Percentiles rank a stretch among this genome's conserved stretches.
These are phyloP conservation scores for Lucinisca nassula DNA, from an alignment of 2,888 invertebrate species.

Conservation along the genomic window DNA sequence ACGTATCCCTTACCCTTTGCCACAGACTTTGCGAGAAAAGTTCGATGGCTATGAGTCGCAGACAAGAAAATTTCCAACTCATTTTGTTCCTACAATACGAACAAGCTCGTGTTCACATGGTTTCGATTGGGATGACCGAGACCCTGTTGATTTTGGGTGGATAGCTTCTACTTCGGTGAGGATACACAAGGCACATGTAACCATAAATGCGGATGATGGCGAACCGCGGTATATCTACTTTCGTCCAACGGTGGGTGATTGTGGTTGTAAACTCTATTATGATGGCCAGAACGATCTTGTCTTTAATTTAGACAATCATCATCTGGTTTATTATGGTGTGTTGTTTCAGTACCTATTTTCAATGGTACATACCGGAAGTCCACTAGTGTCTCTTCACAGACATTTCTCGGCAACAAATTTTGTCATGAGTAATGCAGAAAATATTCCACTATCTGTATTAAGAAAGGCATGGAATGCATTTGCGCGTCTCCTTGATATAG, in stretches of 20 bases:
- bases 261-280: neutral
- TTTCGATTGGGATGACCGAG: neutral
- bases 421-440: neutral
- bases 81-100: neutral
- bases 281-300: neutral
- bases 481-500: constrained; percentile 4
- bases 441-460: neutral
- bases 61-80: neutral
- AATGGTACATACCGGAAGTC: neutral
- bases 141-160: neutral
- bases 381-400: neutral
- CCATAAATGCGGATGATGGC: neutral
- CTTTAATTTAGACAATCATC: neutral
- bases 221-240: neutral
- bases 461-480: constrained; percentile 11
- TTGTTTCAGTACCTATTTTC: neutral
- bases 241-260: neutral
- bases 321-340: neutral
- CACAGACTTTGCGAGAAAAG: neutral
- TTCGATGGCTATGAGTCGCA: neutral
- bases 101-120: neutral
- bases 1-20: neutral
- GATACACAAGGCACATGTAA: neutral
- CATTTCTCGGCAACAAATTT: neutral
- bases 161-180: neutral